Evolutionary conservation across 1,140 invertebrate species (phyloP).

Genomic region (Drosophila teissieri): DNA sequence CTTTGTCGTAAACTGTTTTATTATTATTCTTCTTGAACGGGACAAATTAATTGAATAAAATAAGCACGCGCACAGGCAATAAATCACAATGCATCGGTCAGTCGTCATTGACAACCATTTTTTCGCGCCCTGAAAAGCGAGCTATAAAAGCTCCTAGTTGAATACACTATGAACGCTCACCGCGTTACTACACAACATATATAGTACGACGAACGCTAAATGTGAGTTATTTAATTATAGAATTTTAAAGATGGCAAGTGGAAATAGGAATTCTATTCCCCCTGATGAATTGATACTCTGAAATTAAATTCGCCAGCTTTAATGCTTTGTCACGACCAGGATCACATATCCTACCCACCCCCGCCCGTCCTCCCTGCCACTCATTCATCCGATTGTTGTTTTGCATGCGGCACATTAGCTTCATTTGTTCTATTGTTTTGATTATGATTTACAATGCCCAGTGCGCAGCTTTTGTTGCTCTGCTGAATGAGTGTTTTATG

Average conservation of each 20-base stretch:
- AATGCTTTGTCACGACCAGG: slow-evolving; percentile 44
- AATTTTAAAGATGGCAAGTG: too few relatives aligned
- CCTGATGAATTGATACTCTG: background rate
- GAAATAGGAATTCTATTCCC: too few relatives aligned
- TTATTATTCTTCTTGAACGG: slow-evolving; percentile 29
- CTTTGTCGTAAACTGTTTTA: slow-evolving; percentile 53
- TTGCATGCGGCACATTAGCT: slow-evolving; percentile 75
- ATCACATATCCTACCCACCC: slow-evolving; percentile 3
- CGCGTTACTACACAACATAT: too few relatives aligned
- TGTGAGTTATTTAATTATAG: too few relatives aligned
- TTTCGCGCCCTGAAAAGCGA: slow-evolving; percentile 7
- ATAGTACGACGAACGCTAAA: too few relatives aligned
- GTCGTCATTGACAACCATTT: background rate
- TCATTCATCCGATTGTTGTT: slow-evolving; percentile 39
- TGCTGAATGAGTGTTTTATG: slow-evolving; percentile 60
- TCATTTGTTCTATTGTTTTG: slow-evolving; percentile 83
- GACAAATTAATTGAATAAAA: slow-evolving; percentile 71
- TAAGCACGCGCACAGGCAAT: slow-evolving; percentile 24
- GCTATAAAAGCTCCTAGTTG: background rate
- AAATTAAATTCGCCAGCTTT: slow-evolving; percentile 46
- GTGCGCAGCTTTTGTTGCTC: slow-evolving; percentile 73
- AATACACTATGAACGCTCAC: background rate
- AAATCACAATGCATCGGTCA: slow-evolving; percentile 36
- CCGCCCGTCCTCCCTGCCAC: slow-evolving; percentile 3
- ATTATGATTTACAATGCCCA: slow-evolving; percentile 83